phyloP scores from a whole-genome alignment of 1,140 invertebrate species.

The Platorchestia sp. region DNA sequence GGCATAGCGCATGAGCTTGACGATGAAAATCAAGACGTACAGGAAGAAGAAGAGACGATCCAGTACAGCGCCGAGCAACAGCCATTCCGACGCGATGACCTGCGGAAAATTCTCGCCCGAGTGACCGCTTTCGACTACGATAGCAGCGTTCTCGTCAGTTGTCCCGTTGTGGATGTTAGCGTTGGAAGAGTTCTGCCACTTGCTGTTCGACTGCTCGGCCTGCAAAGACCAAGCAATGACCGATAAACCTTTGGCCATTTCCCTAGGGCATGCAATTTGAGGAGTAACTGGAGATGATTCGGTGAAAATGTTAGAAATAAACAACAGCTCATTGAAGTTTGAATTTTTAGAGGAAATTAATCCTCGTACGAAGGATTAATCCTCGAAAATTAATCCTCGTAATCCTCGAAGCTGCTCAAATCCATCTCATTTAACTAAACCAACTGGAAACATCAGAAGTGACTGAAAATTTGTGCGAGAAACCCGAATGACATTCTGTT shows the following conservation, averaged over 20 bases:
- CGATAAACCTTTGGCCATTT: not conserved
- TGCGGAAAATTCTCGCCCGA: not conserved
- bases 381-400: too few relatives aligned
- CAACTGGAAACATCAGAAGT: too few relatives aligned
- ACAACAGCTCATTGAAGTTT: not conserved
- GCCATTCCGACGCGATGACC: slow-evolving; percentile 1
- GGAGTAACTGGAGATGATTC: not conserved
- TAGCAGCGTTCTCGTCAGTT: slow-evolving; percentile 22
- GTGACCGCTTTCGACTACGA: not conserved
- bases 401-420: too few relatives aligned
- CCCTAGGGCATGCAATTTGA: not conserved
- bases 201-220: not conserved
- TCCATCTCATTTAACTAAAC: not conserved
- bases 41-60: not conserved
- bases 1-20: slow-evolving; percentile 3
- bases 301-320: not conserved
- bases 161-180: not conserved
- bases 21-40: slow-evolving; percentile 24
- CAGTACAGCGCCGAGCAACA: slow-evolving; percentile 14
- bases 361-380: not conserved
- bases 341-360: not conserved
- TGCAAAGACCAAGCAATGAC: not conserved
- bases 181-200: slow-evolving; percentile 14
- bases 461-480: too few relatives aligned
- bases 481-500: too few relatives aligned